Evolutionary conservation across 2,113 vertebrate species (phyloP).

Genomic region (Eulemur rufifrons): DNA sequence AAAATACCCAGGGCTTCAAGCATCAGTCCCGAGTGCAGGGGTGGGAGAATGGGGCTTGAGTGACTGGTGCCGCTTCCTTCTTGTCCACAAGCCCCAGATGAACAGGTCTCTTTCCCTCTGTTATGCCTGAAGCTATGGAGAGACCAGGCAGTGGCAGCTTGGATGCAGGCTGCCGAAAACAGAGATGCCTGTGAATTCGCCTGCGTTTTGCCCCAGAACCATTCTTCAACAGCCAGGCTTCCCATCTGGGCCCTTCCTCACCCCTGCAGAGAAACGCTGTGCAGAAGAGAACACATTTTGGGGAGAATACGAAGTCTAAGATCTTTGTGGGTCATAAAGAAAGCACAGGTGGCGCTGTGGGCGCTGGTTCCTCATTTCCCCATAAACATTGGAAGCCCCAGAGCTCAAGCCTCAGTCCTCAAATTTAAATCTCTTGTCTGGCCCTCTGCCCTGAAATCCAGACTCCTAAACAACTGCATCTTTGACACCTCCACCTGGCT

Average conservation of each 20-base stretch:
- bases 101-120: neutral
- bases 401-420: neutral
- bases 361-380: neutral
- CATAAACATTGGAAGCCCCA: neutral
- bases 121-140: neutral
- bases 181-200: neutral
- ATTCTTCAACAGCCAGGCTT: neutral
- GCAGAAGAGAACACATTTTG: neutral
- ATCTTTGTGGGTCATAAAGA: neutral
- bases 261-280: neutral
- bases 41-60: neutral
- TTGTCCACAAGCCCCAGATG: neutral
- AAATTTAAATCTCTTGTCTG: neutral
- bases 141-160: neutral
- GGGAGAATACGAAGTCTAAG: neutral
- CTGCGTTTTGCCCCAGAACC: neutral
- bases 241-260: neutral
- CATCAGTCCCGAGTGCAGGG: neutral
- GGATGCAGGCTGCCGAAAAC: neutral
- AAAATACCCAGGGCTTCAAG: constrained; percentile 58
- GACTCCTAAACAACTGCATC: neutral
- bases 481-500: neutral
- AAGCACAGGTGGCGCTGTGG: neutral
- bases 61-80: neutral
- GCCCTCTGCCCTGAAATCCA: neutral